These are phyloP conservation scores for Parthenolecanium corni DNA, from an alignment of 2,888 invertebrate genomes.

Conservation along the genomic window DNA sequence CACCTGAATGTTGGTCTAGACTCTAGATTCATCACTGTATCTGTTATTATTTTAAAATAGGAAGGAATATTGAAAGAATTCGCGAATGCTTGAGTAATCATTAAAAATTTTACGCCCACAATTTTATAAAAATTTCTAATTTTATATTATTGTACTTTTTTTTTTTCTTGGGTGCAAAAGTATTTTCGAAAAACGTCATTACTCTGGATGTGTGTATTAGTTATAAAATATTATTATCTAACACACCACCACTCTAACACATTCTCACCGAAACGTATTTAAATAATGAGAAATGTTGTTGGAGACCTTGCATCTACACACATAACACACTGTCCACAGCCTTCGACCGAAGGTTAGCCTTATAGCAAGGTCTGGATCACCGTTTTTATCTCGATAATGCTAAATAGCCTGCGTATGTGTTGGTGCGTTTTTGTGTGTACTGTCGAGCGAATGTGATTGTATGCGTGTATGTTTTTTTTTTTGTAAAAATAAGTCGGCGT, in stretches of 20 bases:
- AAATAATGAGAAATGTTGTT: conserved; percentile 27
- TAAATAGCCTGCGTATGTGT: neutral
- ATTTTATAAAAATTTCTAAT: too few relatives aligned
- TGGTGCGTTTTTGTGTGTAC: neutral
- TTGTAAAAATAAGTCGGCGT: neutral
- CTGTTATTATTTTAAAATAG: too few relatives aligned
- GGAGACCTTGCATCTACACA: conserved; percentile 25
- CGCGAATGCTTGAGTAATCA: too few relatives aligned
- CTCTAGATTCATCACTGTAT: too few relatives aligned
- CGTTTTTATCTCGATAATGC: conserved; percentile 20
- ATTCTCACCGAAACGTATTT: conserved; percentile 19
- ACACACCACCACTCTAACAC: neutral
- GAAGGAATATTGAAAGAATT: too few relatives aligned
- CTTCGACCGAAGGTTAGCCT: conserved; percentile 27
- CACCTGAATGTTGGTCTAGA: too few relatives aligned
- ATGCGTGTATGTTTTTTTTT: neutral
- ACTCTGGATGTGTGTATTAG: neutral
- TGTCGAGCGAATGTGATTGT: neutral
- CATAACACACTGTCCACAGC: conserved; percentile 29
- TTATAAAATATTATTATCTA: neutral
- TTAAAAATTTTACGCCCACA: too few relatives aligned
- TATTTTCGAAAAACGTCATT: too few relatives aligned
- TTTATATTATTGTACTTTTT: too few relatives aligned
- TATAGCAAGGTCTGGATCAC: conserved; percentile 29
- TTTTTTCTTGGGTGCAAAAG: too few relatives aligned